Conservation (phyloP, 2,888 invertebrate genomes). For the Athalia cordata region DNA sequence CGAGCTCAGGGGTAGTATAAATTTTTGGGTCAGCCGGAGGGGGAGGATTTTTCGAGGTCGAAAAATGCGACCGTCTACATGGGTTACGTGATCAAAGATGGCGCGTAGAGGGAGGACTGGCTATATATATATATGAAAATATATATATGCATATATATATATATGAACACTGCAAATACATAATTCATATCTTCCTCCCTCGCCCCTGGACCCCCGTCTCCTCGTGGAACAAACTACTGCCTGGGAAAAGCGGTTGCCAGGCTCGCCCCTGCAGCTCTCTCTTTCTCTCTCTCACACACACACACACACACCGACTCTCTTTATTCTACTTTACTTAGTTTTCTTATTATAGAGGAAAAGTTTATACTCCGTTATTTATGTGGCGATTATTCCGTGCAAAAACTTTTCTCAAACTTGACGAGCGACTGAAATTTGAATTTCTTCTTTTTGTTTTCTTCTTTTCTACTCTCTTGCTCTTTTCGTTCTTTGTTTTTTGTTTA, state of each 20-base stretch:
- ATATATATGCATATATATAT: neutral
- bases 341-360: conserved; percentile 59
- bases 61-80: neutral
- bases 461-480: neutral
- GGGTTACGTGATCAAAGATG: neutral
- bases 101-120: conserved; percentile 1
- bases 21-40: neutral
- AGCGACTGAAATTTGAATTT: conserved; percentile 35
- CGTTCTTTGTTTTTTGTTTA: neutral
- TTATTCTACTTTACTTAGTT: conserved; percentile 55
- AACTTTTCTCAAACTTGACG: conserved; percentile 47
- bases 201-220: conserved; percentile 22
- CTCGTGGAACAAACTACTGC: too few species aligned
- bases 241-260: neutral
- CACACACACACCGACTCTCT: conserved; percentile 43
- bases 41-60: neutral
- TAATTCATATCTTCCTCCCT: conserved; percentile 58
- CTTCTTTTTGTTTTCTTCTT: neutral
- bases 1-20: neutral
- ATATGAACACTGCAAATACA: conserved; percentile 52
- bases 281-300: neutral
- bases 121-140: conserved; percentile 1
- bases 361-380: conserved; percentile 60
- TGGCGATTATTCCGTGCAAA: conserved; percentile 56
- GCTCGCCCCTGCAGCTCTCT: conserved; percentile 35